Conservation (phyloP, 2,888 invertebrate genomes). For the Automeris io region DNA sequence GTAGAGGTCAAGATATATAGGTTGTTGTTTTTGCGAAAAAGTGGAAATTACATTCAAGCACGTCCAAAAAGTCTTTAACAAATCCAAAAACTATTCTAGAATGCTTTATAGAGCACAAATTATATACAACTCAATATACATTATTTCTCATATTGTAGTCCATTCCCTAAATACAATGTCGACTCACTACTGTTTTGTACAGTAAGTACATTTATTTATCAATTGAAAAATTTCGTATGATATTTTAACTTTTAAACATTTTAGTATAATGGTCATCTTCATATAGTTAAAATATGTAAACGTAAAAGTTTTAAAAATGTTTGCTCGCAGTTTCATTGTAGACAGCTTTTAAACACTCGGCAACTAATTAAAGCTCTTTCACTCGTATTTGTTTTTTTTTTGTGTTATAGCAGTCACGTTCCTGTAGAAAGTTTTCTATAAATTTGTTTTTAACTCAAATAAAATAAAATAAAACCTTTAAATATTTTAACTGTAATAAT, state of each 20-base stretch:
- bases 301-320: conserved; percentile 26
- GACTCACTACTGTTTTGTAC: no score
- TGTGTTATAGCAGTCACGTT: conserved; percentile 42
- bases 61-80: no score
- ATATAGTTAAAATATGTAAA: conserved; percentile 17
- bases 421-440: conserved; percentile 23
- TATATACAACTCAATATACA: no score
- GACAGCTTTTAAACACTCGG: conserved; percentile 21
- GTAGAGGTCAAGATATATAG: no score
- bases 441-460: conserved; percentile 26
- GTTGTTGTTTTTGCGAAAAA: no score
- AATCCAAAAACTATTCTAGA: no score
- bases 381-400: conserved; percentile 36
- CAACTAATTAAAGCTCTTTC: conserved; percentile 37
- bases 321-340: conserved; percentile 20
- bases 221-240: neutral
- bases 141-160: no score
- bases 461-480: conserved; percentile 1
- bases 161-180: no score
- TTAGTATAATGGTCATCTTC: neutral
- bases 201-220: no score
- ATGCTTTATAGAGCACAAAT: no score
- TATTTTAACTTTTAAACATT: neutral
- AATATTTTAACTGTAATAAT: conserved; percentile 4
- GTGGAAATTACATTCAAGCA: no score